Conservation (phyloP, 2,888 invertebrate species). For the Mactromeris polynyma region DNA sequence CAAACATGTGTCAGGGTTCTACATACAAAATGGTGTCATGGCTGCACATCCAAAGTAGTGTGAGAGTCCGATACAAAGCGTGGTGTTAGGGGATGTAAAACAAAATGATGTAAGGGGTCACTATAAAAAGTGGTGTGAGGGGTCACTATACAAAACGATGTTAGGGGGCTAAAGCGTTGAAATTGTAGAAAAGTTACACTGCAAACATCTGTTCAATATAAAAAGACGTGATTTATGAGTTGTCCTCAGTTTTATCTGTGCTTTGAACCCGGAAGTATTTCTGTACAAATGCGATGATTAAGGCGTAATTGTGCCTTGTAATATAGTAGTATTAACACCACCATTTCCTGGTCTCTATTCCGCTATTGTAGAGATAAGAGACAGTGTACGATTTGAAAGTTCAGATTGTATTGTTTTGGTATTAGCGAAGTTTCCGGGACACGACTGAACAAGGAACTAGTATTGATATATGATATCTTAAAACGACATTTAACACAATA, state of each 20-base stretch:
- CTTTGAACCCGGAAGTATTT: not conserved
- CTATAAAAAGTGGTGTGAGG: too few species aligned
- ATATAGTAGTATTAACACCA: not conserved
- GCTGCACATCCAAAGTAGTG: too few species aligned
- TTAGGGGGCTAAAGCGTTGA: too few species aligned
- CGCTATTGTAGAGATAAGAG: not conserved
- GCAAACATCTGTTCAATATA: not conserved
- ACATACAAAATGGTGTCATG: too few species aligned
- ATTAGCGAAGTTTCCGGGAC: not conserved
- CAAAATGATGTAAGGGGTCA: too few species aligned
- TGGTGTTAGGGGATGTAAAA: too few species aligned
- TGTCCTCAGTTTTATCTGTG: not conserved
- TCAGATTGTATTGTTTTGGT: not conserved
- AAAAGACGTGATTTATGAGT: not conserved
- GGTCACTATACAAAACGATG: too few species aligned
- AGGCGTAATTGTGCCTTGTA: not conserved
- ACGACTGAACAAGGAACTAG: not conserved
- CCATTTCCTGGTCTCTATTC: not conserved
- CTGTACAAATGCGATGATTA: not conserved
- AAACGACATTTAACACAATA: not conserved
- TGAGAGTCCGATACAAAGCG: too few species aligned
- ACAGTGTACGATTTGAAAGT: not conserved
- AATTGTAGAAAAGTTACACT: too few species aligned
- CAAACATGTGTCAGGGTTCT: too few species aligned
- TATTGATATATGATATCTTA: not conserved